Evolutionary conservation across 2,888 invertebrate genomes (phyloP).

Genomic region (Polymixis flavicincta): DNA sequence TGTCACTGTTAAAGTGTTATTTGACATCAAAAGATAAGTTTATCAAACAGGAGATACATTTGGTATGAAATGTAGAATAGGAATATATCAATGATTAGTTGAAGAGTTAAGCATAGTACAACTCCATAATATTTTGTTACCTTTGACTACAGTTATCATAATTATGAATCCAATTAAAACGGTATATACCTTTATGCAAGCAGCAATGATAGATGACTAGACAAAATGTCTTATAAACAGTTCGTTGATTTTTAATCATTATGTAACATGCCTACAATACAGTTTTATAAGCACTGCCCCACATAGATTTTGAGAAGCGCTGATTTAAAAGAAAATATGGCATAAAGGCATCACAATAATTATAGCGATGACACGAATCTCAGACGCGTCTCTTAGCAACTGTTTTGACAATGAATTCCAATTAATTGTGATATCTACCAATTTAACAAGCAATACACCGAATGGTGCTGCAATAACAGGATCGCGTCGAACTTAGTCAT

Average conservation of each 20-base stretch:
- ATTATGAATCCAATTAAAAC: slow-evolving; percentile 60
- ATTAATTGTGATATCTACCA: slow-evolving; percentile 80
- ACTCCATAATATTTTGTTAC: slow-evolving; percentile 54
- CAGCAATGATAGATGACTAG: slow-evolving; percentile 84
- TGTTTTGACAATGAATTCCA: slow-evolving; percentile 80
- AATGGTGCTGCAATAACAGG: slow-evolving; percentile 69
- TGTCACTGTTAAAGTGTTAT: slow-evolving; percentile 37
- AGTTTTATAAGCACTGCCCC: slow-evolving; percentile 75
- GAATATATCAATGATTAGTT: slow-evolving; percentile 53
- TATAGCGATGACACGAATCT: slow-evolving; percentile 80
- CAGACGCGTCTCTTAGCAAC: slow-evolving; percentile 73
- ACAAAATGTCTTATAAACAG: slow-evolving; percentile 83
- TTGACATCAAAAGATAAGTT: slow-evolving; percentile 37
- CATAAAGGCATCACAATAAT: slow-evolving; percentile 72
- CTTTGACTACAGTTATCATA: slow-evolving; percentile 59
- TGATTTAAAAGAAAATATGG: slow-evolving; percentile 53
- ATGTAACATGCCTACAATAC: slow-evolving; percentile 76
- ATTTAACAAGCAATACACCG: slow-evolving; percentile 78
- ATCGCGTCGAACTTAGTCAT: slow-evolving; percentile 69
- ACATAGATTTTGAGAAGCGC: slow-evolving; percentile 65
- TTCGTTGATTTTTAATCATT: slow-evolving; percentile 84
- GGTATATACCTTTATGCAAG: slow-evolving; percentile 72
- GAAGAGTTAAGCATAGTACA: slow-evolving; percentile 57
- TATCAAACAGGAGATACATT: slow-evolving; percentile 40
- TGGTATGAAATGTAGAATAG: slow-evolving; percentile 51